Evolutionary conservation across 92 coral and sea anemone species (phyloP).

Genomic region (Montipora capitata): DNA sequence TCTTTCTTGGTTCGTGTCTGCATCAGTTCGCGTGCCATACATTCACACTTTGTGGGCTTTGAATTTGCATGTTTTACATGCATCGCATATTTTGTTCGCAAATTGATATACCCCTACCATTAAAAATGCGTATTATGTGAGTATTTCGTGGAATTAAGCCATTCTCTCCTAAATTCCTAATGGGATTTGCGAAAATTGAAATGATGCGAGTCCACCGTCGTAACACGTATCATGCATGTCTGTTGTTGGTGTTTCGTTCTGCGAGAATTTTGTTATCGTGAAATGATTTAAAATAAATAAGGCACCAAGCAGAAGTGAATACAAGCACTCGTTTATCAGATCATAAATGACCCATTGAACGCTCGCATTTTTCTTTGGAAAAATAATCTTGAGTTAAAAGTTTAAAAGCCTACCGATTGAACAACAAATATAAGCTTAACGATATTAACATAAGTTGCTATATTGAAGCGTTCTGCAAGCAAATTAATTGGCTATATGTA

Average conservation of each 20-base stretch:
- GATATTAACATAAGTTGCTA: no score
- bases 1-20: neutral
- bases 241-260: neutral
- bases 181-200: neutral
- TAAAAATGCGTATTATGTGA: neutral
- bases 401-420: neutral
- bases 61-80: slow-evolving; percentile 42
- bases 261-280: neutral
- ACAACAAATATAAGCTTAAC: no score
- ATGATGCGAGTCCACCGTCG: neutral
- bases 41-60: slow-evolving; percentile 5
- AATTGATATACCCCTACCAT: neutral
- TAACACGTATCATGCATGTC: neutral
- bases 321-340: slow-evolving; percentile 7
- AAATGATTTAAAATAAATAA: slow-evolving; percentile 24
- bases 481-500: slow-evolving; percentile 21
- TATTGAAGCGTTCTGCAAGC: slow-evolving; percentile 17
- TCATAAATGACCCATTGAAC: neutral
- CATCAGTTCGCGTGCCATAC: slow-evolving; percentile 39
- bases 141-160: slow-evolving; percentile 5
- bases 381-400: neutral
- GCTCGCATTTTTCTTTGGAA: neutral
- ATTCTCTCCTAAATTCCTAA: slow-evolving; percentile 6
- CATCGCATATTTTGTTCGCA: slow-evolving; percentile 21
- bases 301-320: no score